Evolutionary conservation across 1,140 invertebrate genomes (phyloP).

Genomic region (Laupala kohalensis): DNA sequence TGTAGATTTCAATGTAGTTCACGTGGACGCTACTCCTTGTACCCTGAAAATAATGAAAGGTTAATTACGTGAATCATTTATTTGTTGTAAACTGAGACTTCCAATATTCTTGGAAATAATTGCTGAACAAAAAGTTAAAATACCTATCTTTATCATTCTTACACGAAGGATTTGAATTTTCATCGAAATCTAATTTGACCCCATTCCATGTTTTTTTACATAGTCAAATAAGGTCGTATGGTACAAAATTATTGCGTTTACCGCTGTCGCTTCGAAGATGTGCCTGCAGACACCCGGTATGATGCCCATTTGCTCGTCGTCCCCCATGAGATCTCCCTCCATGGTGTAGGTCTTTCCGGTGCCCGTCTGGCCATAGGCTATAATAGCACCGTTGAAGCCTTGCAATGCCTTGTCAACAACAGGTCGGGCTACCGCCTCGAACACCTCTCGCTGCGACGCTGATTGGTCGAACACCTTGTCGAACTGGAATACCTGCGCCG

Average conservation of each 20-base stretch:
- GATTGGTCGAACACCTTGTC: background rate
- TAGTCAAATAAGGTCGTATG: no score
- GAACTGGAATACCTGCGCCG: background rate
- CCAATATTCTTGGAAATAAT: no score
- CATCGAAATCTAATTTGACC: no score
- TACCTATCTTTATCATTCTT: no score
- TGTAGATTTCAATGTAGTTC: constrained; percentile 89
- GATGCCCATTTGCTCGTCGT: constrained; percentile 48
- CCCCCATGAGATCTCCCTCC: constrained; percentile 33
- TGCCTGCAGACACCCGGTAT: constrained; percentile 93
- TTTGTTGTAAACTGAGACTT: no score
- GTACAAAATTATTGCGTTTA: no score
- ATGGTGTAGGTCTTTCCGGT: constrained; percentile 60
- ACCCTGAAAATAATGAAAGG: no score
- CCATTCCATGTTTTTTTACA: no score
- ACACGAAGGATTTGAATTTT: no score
- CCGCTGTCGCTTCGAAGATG: constrained; percentile 82
- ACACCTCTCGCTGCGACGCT: background rate
- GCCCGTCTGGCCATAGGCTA: constrained; percentile 70
- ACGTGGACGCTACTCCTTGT: constrained; percentile 86
- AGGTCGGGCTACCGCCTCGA: background rate
- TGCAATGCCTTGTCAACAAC: constrained; percentile 38
- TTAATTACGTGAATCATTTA: no score
- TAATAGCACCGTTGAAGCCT: constrained; percentile 76
- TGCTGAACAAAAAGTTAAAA: no score